Conservation (phyloP, 1,140 invertebrate genomes). For the Leptinotarsa undecemlineata region DNA sequence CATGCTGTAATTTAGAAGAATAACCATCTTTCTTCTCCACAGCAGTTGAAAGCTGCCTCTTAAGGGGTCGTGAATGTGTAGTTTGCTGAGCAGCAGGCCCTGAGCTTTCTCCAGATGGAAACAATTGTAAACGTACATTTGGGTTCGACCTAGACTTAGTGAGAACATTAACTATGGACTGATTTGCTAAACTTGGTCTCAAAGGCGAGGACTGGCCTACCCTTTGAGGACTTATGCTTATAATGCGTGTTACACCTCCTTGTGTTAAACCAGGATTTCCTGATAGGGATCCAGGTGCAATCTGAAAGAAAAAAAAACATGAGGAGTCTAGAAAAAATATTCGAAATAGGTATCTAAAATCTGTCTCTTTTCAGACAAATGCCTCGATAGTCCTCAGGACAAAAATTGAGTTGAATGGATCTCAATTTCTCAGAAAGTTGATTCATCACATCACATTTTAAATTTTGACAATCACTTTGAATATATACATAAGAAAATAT, state of each 20-base stretch:
- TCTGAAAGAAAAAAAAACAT: constrained; percentile 36
- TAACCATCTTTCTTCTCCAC: constrained; percentile 52
- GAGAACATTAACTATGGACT: constrained; percentile 54
- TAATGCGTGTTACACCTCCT: constrained; percentile 49
- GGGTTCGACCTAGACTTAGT: constrained; percentile 45
- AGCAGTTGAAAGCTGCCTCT: constrained; percentile 44
- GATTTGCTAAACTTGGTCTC: constrained; percentile 51
- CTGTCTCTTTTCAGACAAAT: constrained; percentile 19
- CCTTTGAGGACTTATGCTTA: constrained; percentile 51
- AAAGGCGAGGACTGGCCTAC: constrained; percentile 43
- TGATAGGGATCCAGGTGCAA: constrained; percentile 36
- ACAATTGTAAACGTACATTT: constrained; percentile 49
- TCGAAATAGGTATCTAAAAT: not conserved
- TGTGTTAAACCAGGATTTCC: constrained; percentile 33
- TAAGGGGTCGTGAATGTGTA: constrained; percentile 47
- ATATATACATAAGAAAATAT: too few relatives aligned
- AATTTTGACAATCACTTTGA: too few relatives aligned
- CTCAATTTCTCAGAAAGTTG: constrained; percentile 17
- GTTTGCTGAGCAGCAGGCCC: constrained; percentile 51
- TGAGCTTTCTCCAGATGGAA: constrained; percentile 37
- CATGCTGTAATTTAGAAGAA: constrained; percentile 48
- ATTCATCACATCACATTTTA: too few relatives aligned
- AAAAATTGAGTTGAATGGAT: constrained; percentile 27
- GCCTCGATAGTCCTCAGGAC: constrained; percentile 19
- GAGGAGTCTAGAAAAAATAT: not conserved